Evolutionary conservation across 2,797 vertebrate genomes (phyloP), one percentile per base, ranked within the genome.

Genomic region (Xyrichtys novacula): DNA sequence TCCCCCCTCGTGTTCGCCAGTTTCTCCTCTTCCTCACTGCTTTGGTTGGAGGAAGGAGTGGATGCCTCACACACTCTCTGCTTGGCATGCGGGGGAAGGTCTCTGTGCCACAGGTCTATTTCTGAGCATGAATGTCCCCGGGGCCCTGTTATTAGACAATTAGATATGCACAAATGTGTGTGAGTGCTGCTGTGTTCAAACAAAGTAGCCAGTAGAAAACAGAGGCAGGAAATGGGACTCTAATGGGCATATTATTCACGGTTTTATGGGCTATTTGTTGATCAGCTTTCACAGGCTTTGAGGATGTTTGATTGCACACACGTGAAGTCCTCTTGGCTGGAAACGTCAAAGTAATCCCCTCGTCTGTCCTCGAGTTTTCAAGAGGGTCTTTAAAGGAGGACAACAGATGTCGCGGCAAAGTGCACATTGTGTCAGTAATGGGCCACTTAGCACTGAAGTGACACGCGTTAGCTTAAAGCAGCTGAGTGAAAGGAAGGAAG

Each of bases 401-500:
- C 61, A 77, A 85, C 82, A 85, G 86, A 88, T 69, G 74, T 59
- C 57, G 23, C 55, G 71, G 82, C 77, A 59, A 73, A 85, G 85
- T 76, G 73, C 74, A 69, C 67, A 48, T 58, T 67, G 78, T 81
- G 81, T 65, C 73, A 52, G 71, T 91, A 91, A 93, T 88, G 85
- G 80, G 71, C 83, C 86, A 90, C 90, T 92, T 92, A 92, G 74
- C 63, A 42, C 71, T 84, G 66, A 89, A 87, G 74, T 85, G 86
- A 86, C 82, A 84, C 74, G 40, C 76, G 67, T 85, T 83, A 71
- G 67, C 52, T 77, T 68, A 70, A 73, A 86, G 75, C 65, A 62
- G 88, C 71, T 64, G 71, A 84, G 84, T 76, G 89, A 86, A 77
- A 77, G 65, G 83, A 78, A 75, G 69, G 79, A 81, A 86, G 89